Evolutionary conservation across 2,888 invertebrate genomes (phyloP), one percentile per base, ranked within the genome.

Genomic region (Lithophane ornitopus): DNA sequence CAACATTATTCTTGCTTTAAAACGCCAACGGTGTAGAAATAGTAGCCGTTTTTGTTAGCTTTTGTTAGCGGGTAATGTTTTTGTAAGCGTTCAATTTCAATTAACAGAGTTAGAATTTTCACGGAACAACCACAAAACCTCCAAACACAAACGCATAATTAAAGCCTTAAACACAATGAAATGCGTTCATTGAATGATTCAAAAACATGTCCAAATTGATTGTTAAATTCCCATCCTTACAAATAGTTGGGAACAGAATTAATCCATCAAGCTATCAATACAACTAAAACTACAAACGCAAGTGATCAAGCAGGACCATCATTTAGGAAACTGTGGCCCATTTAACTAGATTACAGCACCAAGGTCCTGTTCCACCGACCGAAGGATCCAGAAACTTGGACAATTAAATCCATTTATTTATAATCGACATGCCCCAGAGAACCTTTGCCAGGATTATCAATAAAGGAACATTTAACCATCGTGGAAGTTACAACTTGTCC

Each of bases 401-500:
- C 85, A 88, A 89, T 89, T 89, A 89, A 85, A 89, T 84, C 87
- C 85, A 77, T 86, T 86, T 88, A 88, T 88, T 88, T 88, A 89
- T 89, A 82, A 86, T 87, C 87, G 85, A 81, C 79, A 80, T 78
- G 82, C 80, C 82, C 73, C 69, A 28, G 81, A 75, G 86, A 82
- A 82, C 86, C 84, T 75, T 76, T 71, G 78, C 70, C 46, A 70
- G 84, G 83, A 87, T 89, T 89, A 89, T 88, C 88, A 88, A 88
- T 88, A 88, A 88, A 84, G 87, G 85, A 81, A 89, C 85, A 85
- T 86, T 89, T 88, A 83, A 89, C 85, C 82, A 76, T 75, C 75
- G 63, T 81, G 70, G 78, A 85, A 87, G 77, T 88, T 85, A 80
- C 86, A 84, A 85, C 85, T 86, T 83, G 77, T 76, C 80, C 88